Conservation (phyloP, 92 coral and sea anemone species). For the Phymanthus crucifer region DNA sequence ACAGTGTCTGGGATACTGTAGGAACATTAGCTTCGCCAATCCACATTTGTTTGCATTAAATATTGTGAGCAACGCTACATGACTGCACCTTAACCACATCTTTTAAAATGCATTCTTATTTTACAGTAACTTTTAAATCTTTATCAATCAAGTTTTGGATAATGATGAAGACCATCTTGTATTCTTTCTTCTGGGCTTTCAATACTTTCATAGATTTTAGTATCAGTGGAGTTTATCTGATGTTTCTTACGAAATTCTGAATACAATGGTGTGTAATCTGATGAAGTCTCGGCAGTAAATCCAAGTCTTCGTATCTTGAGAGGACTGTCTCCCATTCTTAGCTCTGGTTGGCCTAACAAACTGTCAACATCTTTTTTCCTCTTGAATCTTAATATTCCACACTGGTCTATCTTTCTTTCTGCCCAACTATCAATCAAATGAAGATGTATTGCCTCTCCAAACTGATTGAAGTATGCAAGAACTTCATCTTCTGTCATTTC, state of each 20-base stretch:
- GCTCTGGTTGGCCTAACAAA: conserved; percentile 16
- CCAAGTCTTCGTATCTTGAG: conserved; percentile 58
- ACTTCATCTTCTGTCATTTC: conserved; percentile 26
- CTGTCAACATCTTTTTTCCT: conserved; percentile 31
- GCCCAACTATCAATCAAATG: conserved; percentile 39
- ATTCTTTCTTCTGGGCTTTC: background rate
- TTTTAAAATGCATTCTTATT: no score
- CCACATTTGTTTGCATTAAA: no score
- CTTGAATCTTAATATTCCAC: conserved; percentile 50
- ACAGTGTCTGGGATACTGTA: no score
- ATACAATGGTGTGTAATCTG: conserved; percentile 28
- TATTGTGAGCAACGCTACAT: no score
- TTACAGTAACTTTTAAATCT: no score
- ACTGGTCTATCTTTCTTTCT: conserved; percentile 32
- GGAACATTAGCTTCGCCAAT: no score
- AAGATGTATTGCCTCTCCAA: conserved; percentile 36
- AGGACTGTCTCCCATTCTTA: conserved; percentile 29
- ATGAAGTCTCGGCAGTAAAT: conserved; percentile 44
- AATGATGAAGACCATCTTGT: background rate
- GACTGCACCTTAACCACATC: no score
- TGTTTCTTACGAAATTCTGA: conserved; percentile 25
- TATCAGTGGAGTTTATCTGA: conserved; percentile 10
- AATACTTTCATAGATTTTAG: background rate
- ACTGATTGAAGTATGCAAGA: conserved; percentile 36
- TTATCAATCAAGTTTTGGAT: background rate